Conservation (phyloP, 2,888 invertebrate species). For the Tanytarsus gracilentus region DNA sequence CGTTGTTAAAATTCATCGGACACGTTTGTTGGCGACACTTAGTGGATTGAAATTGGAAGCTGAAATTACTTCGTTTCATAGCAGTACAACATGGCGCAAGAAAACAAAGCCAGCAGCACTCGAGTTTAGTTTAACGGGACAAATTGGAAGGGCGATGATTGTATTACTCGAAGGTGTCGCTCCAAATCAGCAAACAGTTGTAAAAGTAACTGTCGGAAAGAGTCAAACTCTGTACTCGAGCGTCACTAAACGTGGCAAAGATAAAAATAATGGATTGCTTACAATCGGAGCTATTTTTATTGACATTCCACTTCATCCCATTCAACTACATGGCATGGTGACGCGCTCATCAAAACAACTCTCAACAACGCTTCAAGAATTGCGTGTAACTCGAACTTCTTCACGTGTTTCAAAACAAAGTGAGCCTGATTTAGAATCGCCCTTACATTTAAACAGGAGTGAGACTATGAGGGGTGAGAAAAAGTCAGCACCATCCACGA, state of each 20-base stretch:
- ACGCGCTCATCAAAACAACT: slow-evolving; percentile 87
- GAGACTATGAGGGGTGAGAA: slow-evolving; percentile 37
- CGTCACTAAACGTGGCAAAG: slow-evolving; percentile 61
- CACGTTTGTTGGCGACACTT: slow-evolving; percentile 76
- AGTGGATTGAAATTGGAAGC: slow-evolving; percentile 91
- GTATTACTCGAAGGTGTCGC: slow-evolving; percentile 83
- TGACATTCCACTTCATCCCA: slow-evolving; percentile 97
- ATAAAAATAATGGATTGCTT: slow-evolving; percentile 70
- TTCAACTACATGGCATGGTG: slow-evolving; percentile 96
- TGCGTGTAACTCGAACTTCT: slow-evolving; percentile 71
- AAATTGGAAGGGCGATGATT: slow-evolving; percentile 86
- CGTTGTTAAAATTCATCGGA: slow-evolving; percentile 76
- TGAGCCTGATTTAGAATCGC: slow-evolving; percentile 50
- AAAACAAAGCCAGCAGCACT: slow-evolving; percentile 60
- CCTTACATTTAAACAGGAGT: slow-evolving; percentile 39
- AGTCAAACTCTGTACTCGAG: slow-evolving; percentile 88
- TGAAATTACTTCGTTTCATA: slow-evolving; percentile 83
- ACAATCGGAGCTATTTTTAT: slow-evolving; percentile 85
- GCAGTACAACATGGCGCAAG: slow-evolving; percentile 85
- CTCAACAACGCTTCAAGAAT: slow-evolving; percentile 83
- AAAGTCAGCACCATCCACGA: no score
- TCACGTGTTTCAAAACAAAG: slow-evolving; percentile 62
- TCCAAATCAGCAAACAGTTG: slow-evolving; percentile 88
- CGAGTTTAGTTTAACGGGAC: slow-evolving; percentile 77
- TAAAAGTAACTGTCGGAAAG: slow-evolving; percentile 84